Conservation (phyloP, 2,888 invertebrate species). For the Heliconius aoede region DNA sequence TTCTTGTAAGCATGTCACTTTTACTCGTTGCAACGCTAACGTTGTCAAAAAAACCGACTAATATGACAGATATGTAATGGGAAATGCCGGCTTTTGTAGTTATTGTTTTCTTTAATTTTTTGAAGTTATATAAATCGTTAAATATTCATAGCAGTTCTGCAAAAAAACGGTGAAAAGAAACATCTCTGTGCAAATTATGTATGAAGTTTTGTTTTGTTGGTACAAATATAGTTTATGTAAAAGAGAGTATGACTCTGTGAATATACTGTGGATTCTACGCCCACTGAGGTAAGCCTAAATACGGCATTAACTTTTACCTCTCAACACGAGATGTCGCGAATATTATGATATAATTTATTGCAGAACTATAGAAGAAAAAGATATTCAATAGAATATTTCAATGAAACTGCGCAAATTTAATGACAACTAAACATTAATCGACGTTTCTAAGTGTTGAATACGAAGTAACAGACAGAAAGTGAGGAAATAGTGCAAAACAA, state of each 20-base stretch:
- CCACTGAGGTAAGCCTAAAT: no score
- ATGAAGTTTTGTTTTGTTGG: not conserved
- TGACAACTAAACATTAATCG: conserved; percentile 3
- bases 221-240: no score
- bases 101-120: conserved; percentile 17
- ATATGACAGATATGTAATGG: conserved; percentile 19
- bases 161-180: not conserved
- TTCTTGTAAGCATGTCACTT: conserved; percentile 17
- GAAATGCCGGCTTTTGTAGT: not conserved
- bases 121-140: conserved; percentile 1
- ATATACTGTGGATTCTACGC: no score
- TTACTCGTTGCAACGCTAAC: conserved; percentile 6
- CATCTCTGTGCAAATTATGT: not conserved
- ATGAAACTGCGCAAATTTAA: not conserved
- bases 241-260: no score
- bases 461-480: not conserved
- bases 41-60: conserved; percentile 25
- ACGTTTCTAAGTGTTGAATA: not conserved
- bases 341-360: no score
- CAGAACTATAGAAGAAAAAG: no score
- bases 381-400: no score
- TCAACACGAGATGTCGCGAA: no score
- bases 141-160: not conserved
- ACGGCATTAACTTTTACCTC: no score
- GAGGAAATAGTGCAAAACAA: not conserved